Conservation (phyloP, 2,797 vertebrate species). For the Enteromius trimaculatus region DNA sequence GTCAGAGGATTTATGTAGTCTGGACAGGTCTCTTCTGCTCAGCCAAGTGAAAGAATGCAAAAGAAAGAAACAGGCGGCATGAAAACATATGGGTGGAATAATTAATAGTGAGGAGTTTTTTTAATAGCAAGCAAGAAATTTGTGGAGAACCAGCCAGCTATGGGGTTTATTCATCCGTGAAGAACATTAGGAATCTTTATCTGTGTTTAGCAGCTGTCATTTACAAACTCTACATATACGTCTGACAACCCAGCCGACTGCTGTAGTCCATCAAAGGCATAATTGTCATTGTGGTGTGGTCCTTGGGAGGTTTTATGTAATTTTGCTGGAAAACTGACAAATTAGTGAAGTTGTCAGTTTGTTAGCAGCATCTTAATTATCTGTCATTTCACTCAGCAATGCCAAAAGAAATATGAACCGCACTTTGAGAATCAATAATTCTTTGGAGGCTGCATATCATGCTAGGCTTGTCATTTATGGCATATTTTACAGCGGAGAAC, state of each 20-base stretch:
- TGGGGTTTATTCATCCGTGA: constrained; percentile 30
- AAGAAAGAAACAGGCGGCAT: constrained; percentile 27
- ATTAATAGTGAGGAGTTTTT: constrained; percentile 13
- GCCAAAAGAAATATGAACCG: background rate
- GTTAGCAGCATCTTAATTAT: constrained; percentile 40
- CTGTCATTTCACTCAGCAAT: constrained; percentile 28
- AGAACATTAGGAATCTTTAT: constrained; percentile 32
- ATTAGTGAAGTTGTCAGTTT: constrained; percentile 32
- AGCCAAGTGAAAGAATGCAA: constrained; percentile 30
- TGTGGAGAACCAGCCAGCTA: constrained; percentile 30
- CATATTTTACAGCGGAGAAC: constrained; percentile 59
- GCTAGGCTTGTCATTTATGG: constrained; percentile 25
- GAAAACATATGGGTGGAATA: constrained; percentile 43
- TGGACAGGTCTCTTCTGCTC: constrained; percentile 36
- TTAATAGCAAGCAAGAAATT: constrained; percentile 29
- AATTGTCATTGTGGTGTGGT: constrained; percentile 18
- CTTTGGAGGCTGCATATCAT: constrained; percentile 13
- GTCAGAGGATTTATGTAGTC: constrained; percentile 48
- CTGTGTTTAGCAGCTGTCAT: constrained; percentile 49
- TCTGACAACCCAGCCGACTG: constrained; percentile 39
- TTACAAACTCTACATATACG: constrained; percentile 32
- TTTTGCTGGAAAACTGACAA: constrained; percentile 44
- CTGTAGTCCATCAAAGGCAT: constrained; percentile 36
- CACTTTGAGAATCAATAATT: constrained; percentile 31
- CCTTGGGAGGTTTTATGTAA: constrained; percentile 28